Evolutionary conservation across 2,888 invertebrate genomes (phyloP).

Genomic region (Dolomedes plantarius): DNA sequence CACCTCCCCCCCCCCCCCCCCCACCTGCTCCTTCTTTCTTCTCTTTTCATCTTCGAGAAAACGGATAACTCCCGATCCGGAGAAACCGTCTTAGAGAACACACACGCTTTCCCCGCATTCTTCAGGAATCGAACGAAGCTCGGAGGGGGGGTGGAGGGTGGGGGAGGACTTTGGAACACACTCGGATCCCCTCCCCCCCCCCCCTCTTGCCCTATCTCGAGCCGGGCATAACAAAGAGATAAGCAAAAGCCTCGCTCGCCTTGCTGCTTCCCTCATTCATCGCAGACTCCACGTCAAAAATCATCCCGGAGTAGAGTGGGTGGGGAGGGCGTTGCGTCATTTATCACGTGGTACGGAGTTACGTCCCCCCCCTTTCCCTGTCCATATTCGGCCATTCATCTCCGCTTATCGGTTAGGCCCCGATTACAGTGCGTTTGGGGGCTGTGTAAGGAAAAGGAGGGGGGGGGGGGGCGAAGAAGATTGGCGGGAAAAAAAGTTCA

Average conservation of each 20-base stretch:
- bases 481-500: slow-evolving; percentile 39
- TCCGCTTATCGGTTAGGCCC: slow-evolving; percentile 47
- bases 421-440: slow-evolving; percentile 55
- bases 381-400: slow-evolving; percentile 69
- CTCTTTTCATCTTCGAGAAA: slow-evolving; percentile 30
- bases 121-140: slow-evolving; percentile 5
- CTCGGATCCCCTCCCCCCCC: neutral
- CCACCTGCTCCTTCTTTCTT: neutral
- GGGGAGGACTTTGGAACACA: neutral
- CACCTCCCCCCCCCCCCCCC: neutral
- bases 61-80: slow-evolving; percentile 17
- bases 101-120: slow-evolving; percentile 1
- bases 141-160: neutral
- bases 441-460: neutral
- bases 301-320: slow-evolving; percentile 42
- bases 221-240: slow-evolving; percentile 50
- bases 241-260: slow-evolving; percentile 52
- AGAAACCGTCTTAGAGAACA: slow-evolving; percentile 18
- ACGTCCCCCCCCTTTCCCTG: slow-evolving; percentile 2
- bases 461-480: neutral
- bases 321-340: slow-evolving; percentile 33
- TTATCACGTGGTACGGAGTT: slow-evolving; percentile 51
- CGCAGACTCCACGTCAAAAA: slow-evolving; percentile 57
- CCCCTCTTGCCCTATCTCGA: neutral
- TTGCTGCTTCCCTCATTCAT: slow-evolving; percentile 17